phyloP scores from a whole-genome alignment of 1,140 invertebrate genomes.

The Periplaneta americana region DNA sequence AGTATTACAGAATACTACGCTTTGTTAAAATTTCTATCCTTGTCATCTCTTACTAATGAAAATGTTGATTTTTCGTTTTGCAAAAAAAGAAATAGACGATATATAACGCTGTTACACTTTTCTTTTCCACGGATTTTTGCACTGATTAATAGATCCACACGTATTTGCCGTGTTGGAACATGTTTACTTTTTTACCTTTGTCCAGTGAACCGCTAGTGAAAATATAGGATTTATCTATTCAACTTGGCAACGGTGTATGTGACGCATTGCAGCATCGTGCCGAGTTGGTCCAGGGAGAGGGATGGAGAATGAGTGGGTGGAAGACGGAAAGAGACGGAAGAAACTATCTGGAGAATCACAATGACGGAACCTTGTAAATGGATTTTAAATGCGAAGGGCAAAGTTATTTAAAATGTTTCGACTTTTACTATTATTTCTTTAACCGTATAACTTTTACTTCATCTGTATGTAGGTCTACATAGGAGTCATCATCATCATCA shows the following conservation, averaged over 20 bases:
- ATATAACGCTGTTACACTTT: background rate
- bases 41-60: background rate
- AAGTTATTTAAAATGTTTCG: background rate
- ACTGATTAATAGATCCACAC: background rate
- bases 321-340: background rate
- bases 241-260: background rate
- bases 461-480: no score
- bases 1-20: no score
- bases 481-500: no score
- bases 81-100: background rate
- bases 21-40: background rate
- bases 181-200: background rate
- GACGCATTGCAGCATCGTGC: background rate
- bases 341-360: no score
- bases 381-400: background rate
- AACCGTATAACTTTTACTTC: no score
- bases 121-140: background rate
- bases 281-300: background rate
- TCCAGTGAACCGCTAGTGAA: background rate
- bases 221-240: no score
- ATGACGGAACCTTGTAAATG: background rate
- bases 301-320: background rate
- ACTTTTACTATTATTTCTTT: no score
- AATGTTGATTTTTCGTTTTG: background rate
- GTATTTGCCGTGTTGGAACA: background rate